phyloP scores from a whole-genome alignment of 2,113 vertebrate genomes.

The Atrichornis clamosus region DNA sequence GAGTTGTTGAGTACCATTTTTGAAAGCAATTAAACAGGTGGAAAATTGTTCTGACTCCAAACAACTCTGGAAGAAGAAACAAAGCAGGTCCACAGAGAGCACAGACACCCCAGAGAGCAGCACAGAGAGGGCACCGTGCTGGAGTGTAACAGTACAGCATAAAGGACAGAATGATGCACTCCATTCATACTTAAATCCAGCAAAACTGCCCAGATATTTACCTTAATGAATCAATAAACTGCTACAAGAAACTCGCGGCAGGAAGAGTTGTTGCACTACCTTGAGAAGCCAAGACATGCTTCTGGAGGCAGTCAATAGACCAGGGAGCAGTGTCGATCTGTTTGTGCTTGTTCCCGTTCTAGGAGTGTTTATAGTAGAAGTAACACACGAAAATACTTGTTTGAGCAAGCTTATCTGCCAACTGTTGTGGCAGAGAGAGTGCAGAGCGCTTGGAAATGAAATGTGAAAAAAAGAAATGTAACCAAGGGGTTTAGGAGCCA shows the following conservation, averaged over 20 bases:
- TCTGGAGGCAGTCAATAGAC: not conserved
- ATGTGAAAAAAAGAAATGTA: not conserved
- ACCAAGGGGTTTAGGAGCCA: not conserved
- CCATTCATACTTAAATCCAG: not conserved
- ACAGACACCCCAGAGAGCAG: not conserved
- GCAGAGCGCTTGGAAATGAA: not conserved
- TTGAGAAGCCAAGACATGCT: not conserved
- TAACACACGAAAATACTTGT: slow-evolving; percentile 24
- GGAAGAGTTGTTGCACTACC: not conserved
- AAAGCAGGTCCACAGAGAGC: not conserved
- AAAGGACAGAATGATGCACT: not conserved
- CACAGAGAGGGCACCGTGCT: not conserved
- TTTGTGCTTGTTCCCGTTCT: slow-evolving; percentile 3
- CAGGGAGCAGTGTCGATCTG: not conserved
- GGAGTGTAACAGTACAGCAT: not conserved
- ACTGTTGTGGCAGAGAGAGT: not conserved
- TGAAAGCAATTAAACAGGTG: not conserved
- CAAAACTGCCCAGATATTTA: not conserved
- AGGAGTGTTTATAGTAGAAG: not conserved
- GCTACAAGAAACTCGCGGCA: not conserved
- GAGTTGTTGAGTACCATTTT: not conserved
- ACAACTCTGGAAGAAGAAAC: not conserved
- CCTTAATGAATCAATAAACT: not conserved
- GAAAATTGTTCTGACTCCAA: not conserved
- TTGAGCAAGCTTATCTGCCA: slow-evolving; percentile 25